Evolutionary conservation across 2,797 vertebrate species (phyloP).

Genomic region (Amphiprion clarkii): DNA sequence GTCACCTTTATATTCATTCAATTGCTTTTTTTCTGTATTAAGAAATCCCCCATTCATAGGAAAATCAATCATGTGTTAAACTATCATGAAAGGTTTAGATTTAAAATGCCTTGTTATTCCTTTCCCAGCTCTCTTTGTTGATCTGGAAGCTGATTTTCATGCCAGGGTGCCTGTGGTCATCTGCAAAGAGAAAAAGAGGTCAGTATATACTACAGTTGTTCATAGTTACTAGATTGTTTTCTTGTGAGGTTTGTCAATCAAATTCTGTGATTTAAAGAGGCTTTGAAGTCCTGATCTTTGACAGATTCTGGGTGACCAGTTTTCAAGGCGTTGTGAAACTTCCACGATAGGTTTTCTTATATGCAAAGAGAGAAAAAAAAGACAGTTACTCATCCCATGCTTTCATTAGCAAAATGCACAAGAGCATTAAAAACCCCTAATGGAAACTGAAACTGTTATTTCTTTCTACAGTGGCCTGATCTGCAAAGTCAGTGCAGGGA

Average conservation of each 20-base stretch:
- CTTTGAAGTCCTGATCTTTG: not conserved
- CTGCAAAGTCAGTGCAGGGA: conserved; percentile 97
- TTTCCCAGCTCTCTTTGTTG: conserved; percentile 87
- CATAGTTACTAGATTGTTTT: not conserved
- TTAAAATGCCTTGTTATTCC: not conserved
- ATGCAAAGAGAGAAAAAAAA: too few species aligned
- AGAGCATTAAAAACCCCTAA: not conserved
- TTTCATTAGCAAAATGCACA: not conserved
- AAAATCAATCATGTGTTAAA: not conserved
- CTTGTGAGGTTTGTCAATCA: not conserved
- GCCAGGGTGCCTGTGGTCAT: conserved; percentile 93
- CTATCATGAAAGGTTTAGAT: conserved; percentile 1
- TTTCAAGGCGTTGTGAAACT: too few species aligned
- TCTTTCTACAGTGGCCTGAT: conserved; percentile 87
- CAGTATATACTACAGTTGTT: not conserved
- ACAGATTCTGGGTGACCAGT: not conserved
- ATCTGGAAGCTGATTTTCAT: conserved; percentile 95
- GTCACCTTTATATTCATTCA: conserved; percentile 66
- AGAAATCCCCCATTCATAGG: not conserved
- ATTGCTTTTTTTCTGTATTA: not conserved
- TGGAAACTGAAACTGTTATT: conserved; percentile 18
- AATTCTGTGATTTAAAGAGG: not conserved
- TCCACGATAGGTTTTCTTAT: too few species aligned
- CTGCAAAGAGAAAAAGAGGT: conserved; percentile 95
- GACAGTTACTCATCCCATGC: not conserved